Conservation (phyloP, 2,888 invertebrate species). For the Mechanitis mazaeus region DNA sequence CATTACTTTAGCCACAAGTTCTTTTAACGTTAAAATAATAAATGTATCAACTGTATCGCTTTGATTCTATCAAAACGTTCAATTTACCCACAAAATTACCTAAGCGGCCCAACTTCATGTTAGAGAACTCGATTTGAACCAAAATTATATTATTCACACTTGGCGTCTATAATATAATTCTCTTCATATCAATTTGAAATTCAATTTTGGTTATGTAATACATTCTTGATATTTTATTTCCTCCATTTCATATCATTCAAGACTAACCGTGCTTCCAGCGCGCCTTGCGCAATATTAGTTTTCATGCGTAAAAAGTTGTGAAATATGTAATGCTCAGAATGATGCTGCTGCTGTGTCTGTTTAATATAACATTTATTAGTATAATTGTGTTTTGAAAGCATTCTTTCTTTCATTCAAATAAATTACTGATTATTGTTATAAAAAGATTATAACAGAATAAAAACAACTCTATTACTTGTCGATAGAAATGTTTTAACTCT, state of each 20-base stretch:
- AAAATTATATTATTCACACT: slow-evolving; percentile 16
- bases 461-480: too few species aligned
- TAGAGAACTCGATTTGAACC: slow-evolving; percentile 14
- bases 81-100: slow-evolving; percentile 13
- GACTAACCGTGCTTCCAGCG: not conserved
- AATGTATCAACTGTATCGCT: slow-evolving; percentile 10
- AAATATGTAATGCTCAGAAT: not conserved
- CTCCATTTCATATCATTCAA: slow-evolving; percentile 5
- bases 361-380: too few species aligned
- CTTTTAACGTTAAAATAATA: not conserved
- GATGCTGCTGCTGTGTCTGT: too few species aligned
- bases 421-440: too few species aligned
- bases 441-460: too few species aligned
- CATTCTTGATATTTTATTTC: slow-evolving; percentile 6
- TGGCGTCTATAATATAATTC: slow-evolving; percentile 16
- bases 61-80: slow-evolving; percentile 9
- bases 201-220: slow-evolving; percentile 9
- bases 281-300: not conserved
- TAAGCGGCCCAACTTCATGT: slow-evolving; percentile 8
- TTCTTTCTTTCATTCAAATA: too few species aligned
- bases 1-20: not conserved
- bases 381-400: too few species aligned
- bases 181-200: slow-evolving; percentile 17
- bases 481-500: too few species aligned
- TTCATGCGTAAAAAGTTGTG: not conserved